Percentiles rank a stretch among this genome's conserved stretches.
Evolutionary conservation across 2,113 vertebrate species (phyloP).

Genomic region (Indicator indicator): DNA sequence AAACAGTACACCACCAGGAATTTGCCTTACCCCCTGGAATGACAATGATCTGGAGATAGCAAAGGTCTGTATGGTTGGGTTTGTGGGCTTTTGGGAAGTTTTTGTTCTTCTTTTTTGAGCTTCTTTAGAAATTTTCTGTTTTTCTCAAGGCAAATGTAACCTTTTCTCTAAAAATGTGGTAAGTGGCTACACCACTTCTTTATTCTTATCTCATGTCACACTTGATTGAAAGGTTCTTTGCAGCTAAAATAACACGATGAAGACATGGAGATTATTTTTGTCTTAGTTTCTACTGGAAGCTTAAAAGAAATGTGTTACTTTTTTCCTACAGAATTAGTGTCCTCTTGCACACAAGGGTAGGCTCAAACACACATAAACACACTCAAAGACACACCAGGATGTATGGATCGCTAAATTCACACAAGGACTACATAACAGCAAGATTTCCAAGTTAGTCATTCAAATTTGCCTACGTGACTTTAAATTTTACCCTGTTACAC

Average conservation of each 20-base stretch:
- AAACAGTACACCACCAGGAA: neutral
- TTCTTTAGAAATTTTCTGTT: neutral
- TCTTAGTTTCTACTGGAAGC: neutral
- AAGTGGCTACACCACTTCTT: neutral
- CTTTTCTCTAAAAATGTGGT: neutral
- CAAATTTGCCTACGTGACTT: neutral
- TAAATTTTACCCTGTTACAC: neutral
- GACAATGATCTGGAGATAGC: neutral
- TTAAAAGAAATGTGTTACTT: neutral
- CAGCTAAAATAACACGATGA: neutral
- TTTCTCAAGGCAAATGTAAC: neutral
- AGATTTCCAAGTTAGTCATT: neutral
- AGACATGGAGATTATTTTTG: neutral
- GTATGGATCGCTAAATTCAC: neutral
- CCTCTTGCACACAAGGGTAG: neutral
- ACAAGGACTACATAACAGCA: neutral
- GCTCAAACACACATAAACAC: neutral
- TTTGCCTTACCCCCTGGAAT: neutral
- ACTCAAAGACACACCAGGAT: neutral
- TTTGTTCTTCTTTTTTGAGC: neutral
- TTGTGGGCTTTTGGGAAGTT: neutral
- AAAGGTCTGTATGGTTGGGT: neutral
- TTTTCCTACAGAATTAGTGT: neutral
- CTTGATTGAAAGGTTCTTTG: conserved; percentile 20
- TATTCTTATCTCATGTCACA: neutral